Conservation (phyloP, 2,888 invertebrate species). For the Drosophila anomalata region DNA sequence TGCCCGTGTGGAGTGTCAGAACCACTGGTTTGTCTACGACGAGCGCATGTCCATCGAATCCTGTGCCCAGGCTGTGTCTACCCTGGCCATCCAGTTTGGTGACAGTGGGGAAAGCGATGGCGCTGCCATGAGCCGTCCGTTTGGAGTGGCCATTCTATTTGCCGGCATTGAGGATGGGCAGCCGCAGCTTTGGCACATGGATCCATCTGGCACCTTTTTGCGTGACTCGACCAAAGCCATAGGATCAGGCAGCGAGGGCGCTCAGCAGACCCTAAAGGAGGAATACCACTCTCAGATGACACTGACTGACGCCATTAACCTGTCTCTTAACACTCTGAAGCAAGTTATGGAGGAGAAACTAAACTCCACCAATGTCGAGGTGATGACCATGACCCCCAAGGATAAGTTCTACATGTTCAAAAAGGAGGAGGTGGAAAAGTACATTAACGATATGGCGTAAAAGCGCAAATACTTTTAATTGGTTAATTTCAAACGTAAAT, state of each 20-base stretch:
- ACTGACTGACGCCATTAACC: constrained; percentile 95
- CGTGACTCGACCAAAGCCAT: constrained; percentile 99
- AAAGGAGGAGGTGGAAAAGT: constrained; percentile 95
- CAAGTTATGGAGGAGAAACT: constrained; percentile 99
- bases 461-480: constrained; percentile 17
- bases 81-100: constrained; percentile 99
- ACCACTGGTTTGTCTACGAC: constrained; percentile 99
- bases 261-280: constrained; percentile 95
- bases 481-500: constrained; percentile 34
- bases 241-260: constrained; percentile 99
- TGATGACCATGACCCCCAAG: constrained; percentile 95
- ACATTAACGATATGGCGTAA: constrained; percentile 90
- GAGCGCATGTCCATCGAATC: constrained; percentile 98
- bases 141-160: constrained; percentile 99
- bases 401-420: constrained; percentile 94
- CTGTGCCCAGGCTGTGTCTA: constrained; percentile 98
- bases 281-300: constrained; percentile 94
- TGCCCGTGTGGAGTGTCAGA: constrained; percentile 98
- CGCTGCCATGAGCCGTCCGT: constrained; percentile 97
- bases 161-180: constrained; percentile 96
- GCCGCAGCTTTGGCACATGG: constrained; percentile 98
- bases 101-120: constrained; percentile 99
- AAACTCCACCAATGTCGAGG: constrained; percentile 98
- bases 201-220: constrained; percentile 99
- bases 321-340: constrained; percentile 93